These are phyloP conservation scores for Macropis europaea DNA, from an alignment of 2,888 invertebrate genomes.

Conservation along the genomic window DNA sequence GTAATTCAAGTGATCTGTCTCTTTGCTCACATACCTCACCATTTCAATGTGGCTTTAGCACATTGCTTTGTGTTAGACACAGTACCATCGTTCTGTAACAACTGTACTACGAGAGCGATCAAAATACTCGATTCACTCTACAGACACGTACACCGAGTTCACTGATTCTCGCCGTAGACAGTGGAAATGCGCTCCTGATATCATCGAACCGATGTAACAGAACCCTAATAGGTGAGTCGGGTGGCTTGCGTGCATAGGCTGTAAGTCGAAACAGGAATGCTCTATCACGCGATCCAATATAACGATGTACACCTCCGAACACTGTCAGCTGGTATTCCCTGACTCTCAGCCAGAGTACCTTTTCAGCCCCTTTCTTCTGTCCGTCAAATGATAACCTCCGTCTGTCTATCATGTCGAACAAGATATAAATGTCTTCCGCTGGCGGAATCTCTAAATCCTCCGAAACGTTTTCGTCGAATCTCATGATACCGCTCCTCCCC, in stretches of 20 bases:
- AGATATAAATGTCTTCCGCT: constrained; percentile 35
- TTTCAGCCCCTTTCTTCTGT: background rate
- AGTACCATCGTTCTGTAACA: too few relatives aligned
- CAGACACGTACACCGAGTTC: background rate
- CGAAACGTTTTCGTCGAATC: constrained; percentile 22
- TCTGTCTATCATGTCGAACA: constrained; percentile 7
- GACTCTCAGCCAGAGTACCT: constrained; percentile 26
- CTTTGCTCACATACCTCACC: too few relatives aligned
- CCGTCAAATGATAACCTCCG: constrained; percentile 29
- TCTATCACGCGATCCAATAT: constrained; percentile 62
- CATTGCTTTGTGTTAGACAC: too few relatives aligned
- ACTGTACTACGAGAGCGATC: too few relatives aligned
- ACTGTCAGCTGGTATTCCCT: constrained; percentile 39
- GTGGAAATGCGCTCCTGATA: background rate
- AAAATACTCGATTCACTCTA: background rate
- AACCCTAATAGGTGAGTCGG: background rate
- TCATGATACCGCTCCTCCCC: constrained; percentile 8
- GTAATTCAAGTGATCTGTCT: too few relatives aligned
- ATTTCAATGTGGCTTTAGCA: too few relatives aligned
- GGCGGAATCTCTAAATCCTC: constrained; percentile 41
- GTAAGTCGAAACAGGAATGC: constrained; percentile 33
- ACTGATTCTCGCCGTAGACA: background rate
- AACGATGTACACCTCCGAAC: constrained; percentile 33
- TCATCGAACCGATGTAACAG: background rate
- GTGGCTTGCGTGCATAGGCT: constrained; percentile 39